Percentiles rank a stretch among this genome's conserved stretches.
Evolutionary conservation across 2,888 invertebrate genomes (phyloP).

Genomic region (Epinotia ramella): DNA sequence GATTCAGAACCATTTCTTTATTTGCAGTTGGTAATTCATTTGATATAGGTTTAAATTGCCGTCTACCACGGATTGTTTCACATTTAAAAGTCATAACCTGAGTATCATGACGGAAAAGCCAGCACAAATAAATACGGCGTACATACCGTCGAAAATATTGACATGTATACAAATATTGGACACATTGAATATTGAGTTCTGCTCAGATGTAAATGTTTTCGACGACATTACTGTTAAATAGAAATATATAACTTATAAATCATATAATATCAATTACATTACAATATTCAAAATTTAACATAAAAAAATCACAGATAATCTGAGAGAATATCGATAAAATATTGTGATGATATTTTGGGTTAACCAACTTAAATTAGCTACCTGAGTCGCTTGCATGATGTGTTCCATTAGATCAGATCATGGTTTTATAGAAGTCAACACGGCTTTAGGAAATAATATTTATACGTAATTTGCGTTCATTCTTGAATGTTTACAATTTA

Average conservation of each 20-base stretch:
- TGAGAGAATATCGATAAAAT: neutral
- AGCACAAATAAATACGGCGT: too few species aligned
- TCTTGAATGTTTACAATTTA: too few species aligned
- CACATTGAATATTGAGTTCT: neutral
- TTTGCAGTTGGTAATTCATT: neutral
- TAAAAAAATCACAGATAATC: slow-evolving; percentile 10
- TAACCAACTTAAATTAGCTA: neutral
- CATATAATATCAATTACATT: too few species aligned
- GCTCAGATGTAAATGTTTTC: neutral
- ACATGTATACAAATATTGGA: too few species aligned
- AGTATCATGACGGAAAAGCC: too few species aligned
- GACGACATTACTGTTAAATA: neutral
- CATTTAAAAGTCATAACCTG: too few species aligned
- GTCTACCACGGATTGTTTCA: too few species aligned
- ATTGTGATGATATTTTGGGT: slow-evolving; percentile 15
- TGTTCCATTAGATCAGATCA: neutral
- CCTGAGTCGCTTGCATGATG: neutral
- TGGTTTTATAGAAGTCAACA: neutral
- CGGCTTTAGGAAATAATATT: too few species aligned
- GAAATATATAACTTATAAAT: neutral
- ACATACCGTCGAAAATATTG: too few species aligned
- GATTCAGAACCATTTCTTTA: neutral
- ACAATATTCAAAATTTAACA: neutral
- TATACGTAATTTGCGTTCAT: too few species aligned
- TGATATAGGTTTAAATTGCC: neutral